A percentile compares a stretch with the other conserved stretches of the same genome.
These are phyloP conservation scores for Eutrigla gurnardus DNA, from an alignment of 2,797 vertebrate genomes.

Conservation along the genomic window DNA sequence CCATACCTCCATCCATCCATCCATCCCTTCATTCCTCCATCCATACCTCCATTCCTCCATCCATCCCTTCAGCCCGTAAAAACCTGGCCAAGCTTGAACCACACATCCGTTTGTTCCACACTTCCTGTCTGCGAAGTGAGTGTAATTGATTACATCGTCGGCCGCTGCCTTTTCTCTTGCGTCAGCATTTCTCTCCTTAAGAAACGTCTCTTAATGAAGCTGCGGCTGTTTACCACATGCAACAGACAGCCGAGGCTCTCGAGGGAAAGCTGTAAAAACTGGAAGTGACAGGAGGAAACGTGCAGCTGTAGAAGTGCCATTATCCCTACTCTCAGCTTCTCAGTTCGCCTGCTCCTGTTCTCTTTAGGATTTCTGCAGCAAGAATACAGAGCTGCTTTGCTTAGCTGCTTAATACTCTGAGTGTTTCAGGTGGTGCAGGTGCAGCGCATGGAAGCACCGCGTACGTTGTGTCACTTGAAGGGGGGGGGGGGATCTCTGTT, in stretches of 20 bases:
- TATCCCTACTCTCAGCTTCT: conserved; percentile 29
- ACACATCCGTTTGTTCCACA: background rate
- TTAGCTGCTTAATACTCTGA: background rate
- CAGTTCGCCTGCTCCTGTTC: conserved; percentile 16
- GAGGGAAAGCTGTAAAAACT: background rate
- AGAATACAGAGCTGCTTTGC: conserved; percentile 15
- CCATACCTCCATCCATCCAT: too few relatives aligned
- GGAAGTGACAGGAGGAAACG: background rate
- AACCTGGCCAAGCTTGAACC: background rate
- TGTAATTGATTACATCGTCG: conserved; percentile 11
- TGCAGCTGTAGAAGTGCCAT: conserved; percentile 2
- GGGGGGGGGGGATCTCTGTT: background rate
- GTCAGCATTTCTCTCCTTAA: background rate
- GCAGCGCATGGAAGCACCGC: background rate
- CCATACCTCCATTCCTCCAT: too few relatives aligned
- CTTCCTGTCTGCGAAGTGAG: conserved; percentile 4
- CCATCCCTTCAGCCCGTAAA: background rate
- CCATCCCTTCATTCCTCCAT: too few relatives aligned
- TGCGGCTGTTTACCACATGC: background rate
- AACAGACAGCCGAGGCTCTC: background rate
- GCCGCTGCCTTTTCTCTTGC: background rate
- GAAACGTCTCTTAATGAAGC: conserved; percentile 18
- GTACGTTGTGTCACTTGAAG: conserved; percentile 1
- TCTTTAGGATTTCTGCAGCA: conserved; percentile 18
- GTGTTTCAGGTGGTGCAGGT: conserved; percentile 29